Conservation (phyloP, 2,888 invertebrate species). For the Chirona hameri region DNA sequence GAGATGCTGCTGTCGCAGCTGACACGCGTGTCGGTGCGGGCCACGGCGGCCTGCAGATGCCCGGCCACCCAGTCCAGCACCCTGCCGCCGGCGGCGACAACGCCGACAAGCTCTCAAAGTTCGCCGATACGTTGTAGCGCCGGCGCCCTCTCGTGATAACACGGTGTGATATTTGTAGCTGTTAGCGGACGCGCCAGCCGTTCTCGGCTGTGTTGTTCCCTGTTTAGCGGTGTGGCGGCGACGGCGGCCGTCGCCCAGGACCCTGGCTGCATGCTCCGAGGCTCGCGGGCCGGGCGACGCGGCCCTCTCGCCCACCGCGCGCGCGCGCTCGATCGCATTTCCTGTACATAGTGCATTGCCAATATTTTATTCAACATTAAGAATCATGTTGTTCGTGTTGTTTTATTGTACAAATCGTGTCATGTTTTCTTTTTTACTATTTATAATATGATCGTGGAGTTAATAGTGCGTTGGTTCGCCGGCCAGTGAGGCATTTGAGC, state of each 20-base stretch:
- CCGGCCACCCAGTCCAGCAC: slow-evolving; percentile 47
- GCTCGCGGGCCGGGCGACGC: neutral
- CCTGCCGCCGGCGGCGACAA: slow-evolving; percentile 42
- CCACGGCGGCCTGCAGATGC: slow-evolving; percentile 50
- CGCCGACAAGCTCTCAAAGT: slow-evolving; percentile 84
- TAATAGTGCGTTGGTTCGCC: neutral
- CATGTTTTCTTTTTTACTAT: slow-evolving; percentile 27
- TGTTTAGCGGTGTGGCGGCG: neutral
- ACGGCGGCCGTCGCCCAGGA: neutral
- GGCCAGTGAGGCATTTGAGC: neutral
- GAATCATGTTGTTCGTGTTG: slow-evolving; percentile 26
- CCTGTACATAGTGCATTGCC: slow-evolving; percentile 10
- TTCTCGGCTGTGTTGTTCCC: neutral
- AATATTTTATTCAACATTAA: slow-evolving; percentile 25
- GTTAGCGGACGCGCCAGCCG: neutral
- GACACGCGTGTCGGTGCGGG: slow-evolving; percentile 40
- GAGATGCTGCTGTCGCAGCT: slow-evolving; percentile 54
- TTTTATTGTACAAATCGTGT: slow-evolving; percentile 22
- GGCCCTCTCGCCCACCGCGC: neutral
- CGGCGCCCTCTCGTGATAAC: neutral
- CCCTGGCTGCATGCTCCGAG: neutral
- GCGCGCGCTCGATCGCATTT: neutral
- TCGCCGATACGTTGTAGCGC: slow-evolving; percentile 64
- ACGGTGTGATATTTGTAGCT: slow-evolving; percentile 26
- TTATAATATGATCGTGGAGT: neutral